These are phyloP conservation scores for Gadus chalcogrammus DNA, from an alignment of 2,113 vertebrate species.

Conservation along the genomic window DNA sequence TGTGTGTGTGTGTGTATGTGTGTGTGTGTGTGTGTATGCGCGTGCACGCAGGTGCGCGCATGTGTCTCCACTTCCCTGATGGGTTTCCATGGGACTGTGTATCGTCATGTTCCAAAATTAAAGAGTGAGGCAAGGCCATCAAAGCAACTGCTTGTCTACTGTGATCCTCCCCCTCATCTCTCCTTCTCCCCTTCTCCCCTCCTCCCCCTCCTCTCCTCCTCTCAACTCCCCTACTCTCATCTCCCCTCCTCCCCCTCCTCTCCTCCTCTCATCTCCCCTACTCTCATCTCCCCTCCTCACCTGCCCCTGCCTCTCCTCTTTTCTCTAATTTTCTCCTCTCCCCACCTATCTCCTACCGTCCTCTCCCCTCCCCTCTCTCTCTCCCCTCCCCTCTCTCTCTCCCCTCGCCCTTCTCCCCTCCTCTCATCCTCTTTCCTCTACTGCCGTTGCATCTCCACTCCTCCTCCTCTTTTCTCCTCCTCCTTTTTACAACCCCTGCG, in stretches of 20 bases:
- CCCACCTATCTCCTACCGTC: neutral
- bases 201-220: too few species aligned
- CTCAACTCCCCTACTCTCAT: neutral
- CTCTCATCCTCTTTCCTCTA: too few species aligned
- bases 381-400: too few species aligned
- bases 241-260: neutral
- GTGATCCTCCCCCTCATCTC: slow-evolving; percentile 38
- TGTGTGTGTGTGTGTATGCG: neutral
- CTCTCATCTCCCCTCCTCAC: slow-evolving; percentile 10
- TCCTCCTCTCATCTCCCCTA: slow-evolving; percentile 6
- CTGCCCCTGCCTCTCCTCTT: neutral
- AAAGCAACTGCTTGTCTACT: slow-evolving; percentile 50
- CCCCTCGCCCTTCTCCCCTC: neutral
- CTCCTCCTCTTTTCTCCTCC: too few species aligned
- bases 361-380: neutral
- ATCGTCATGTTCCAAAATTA: slow-evolving; percentile 50
- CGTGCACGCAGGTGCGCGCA: neutral
- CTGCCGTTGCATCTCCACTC: too few species aligned
- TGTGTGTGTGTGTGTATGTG: slow-evolving; percentile 14
- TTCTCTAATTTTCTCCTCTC: neutral
- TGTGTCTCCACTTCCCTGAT: slow-evolving; percentile 28
- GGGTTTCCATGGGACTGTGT: slow-evolving; percentile 40
- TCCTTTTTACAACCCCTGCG: too few species aligned
- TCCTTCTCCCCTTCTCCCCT: slow-evolving; percentile 18
- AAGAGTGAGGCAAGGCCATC: slow-evolving; percentile 46